Percentiles rank a stretch among this genome's conserved stretches.
Conservation (phyloP, 2,888 invertebrate genomes). For the Hanleya hanleyi region DNA sequence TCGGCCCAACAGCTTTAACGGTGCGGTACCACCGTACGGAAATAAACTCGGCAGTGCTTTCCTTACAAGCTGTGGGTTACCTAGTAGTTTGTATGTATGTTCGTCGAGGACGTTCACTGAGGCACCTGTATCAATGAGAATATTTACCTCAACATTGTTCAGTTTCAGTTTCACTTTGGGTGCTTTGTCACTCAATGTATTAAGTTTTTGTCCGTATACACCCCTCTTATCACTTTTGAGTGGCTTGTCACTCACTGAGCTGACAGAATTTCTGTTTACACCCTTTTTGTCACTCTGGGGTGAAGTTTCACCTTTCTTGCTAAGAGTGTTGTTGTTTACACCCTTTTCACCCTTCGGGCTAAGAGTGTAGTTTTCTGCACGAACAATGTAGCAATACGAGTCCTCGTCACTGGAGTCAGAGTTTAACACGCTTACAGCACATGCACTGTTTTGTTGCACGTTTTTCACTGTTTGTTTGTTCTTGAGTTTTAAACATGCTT, state of each 20-base stretch:
- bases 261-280: too few relatives aligned
- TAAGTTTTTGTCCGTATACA: too few relatives aligned
- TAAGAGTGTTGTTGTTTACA: neutral
- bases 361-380: too few relatives aligned
- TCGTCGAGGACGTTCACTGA: neutral
- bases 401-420: slow-evolving; percentile 1
- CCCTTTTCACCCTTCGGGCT: too few relatives aligned
- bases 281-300: too few relatives aligned
- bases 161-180: neutral
- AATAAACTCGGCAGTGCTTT: too few relatives aligned
- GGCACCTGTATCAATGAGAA: neutral
- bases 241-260: too few relatives aligned
- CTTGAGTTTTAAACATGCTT: neutral
- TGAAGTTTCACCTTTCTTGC: too few relatives aligned
- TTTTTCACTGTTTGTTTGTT: neutral
- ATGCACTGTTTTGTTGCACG: neutral
- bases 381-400: neutral
- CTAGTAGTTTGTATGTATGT: too few relatives aligned
- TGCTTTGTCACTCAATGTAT: neutral
- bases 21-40: neutral
- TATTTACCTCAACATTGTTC: neutral
- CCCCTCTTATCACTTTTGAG: too few relatives aligned
- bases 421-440: too few relatives aligned
- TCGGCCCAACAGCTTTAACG: neutral
- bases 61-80: too few relatives aligned